These are phyloP conservation scores for Pyrrhia umbra DNA, from an alignment of 2,888 invertebrate genomes.

Conservation along the genomic window DNA sequence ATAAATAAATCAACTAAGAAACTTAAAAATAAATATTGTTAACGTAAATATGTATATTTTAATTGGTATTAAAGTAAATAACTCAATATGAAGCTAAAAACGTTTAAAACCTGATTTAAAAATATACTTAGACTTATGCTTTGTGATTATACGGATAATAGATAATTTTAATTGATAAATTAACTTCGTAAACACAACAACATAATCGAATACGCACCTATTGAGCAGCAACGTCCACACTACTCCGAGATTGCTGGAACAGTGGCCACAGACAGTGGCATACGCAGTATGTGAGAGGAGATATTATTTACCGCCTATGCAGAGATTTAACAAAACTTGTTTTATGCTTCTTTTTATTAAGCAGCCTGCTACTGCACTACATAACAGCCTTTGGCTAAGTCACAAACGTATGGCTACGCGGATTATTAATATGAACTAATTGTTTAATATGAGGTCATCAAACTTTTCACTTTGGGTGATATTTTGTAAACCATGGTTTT, in stretches of 20 bases:
- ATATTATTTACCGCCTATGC: constrained; percentile 48
- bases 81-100: too few species aligned
- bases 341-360: constrained; percentile 25
- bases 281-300: constrained; percentile 26
- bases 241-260: constrained; percentile 47
- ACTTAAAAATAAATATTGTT: too few species aligned
- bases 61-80: too few species aligned
- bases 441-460: not conserved
- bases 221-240: constrained; percentile 54
- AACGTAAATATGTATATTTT: too few species aligned
- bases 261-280: constrained; percentile 37
- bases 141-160: too few species aligned
- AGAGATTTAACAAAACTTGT: constrained; percentile 58
- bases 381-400: constrained; percentile 11
- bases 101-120: not conserved
- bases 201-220: constrained; percentile 51
- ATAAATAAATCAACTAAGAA: too few species aligned
- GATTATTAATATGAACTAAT: not conserved
- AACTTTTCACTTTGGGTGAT: not conserved
- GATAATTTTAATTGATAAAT: not conserved
- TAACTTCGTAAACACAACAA: not conserved
- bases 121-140: not conserved
- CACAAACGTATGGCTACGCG: not conserved
- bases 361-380: constrained; percentile 17
- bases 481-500: not conserved